A percentile compares a stretch with the other conserved stretches of the same genome.
Evolutionary conservation across 2,797 vertebrate species (phyloP).

Genomic region (Sebastes aleutianus): DNA sequence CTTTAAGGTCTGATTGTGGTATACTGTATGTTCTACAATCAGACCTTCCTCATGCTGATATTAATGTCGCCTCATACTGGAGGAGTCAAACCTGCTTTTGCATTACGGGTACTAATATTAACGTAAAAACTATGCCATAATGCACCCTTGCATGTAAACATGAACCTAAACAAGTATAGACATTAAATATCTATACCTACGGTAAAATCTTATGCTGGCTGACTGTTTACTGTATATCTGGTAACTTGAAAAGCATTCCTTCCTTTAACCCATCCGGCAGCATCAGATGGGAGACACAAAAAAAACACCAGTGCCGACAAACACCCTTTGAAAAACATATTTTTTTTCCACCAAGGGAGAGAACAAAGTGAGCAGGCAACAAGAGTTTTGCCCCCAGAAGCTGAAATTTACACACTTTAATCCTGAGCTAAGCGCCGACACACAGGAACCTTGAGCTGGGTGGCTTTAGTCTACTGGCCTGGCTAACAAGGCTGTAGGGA

Average conservation of each 20-base stretch:
- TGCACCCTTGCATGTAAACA: background rate
- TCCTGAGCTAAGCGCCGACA: constrained; percentile 45
- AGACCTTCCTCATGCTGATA: background rate
- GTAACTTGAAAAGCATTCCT: background rate
- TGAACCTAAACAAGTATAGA: background rate
- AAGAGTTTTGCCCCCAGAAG: constrained; percentile 39
- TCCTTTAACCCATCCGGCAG: constrained; percentile 3
- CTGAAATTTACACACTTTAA: constrained; percentile 58
- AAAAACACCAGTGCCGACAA: constrained; percentile 21
- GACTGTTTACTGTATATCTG: background rate
- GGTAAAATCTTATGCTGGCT: background rate
- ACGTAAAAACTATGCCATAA: background rate
- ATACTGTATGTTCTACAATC: background rate
- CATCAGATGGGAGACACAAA: constrained; percentile 13
- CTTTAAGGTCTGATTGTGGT: too few species aligned
- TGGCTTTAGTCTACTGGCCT: constrained; percentile 46
- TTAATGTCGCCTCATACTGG: background rate
- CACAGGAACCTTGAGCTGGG: constrained; percentile 52
- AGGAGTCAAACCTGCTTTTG: background rate
- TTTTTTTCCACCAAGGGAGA: constrained; percentile 15
- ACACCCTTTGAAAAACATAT: constrained; percentile 25
- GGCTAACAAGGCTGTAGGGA: constrained; percentile 64
- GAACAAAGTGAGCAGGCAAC: constrained; percentile 56
- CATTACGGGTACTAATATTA: background rate
- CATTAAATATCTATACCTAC: background rate